Evolutionary conservation across 2,113 vertebrate species (phyloP).

Genomic region (Dryoscopus gambensis): DNA sequence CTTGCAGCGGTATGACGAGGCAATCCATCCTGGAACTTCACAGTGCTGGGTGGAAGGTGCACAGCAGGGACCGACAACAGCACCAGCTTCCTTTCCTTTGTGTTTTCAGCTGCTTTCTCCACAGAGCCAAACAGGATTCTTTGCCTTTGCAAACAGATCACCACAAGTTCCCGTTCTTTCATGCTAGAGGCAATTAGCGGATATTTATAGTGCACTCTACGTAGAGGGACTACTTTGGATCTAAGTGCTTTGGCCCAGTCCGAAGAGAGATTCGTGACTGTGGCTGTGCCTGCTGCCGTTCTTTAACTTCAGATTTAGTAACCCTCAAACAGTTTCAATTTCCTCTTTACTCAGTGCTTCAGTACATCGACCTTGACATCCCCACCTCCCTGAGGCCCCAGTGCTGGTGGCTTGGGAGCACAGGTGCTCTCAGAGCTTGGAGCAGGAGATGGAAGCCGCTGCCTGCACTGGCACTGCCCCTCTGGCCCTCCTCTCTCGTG

Average conservation of each 20-base stretch:
- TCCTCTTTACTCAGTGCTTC: neutral
- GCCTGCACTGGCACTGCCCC: neutral
- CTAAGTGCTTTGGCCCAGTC: neutral
- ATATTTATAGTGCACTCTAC: neutral
- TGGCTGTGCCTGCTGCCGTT: neutral
- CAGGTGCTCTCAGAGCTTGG: neutral
- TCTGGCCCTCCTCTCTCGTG: neutral
- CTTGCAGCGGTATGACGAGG: rapidly evolving
- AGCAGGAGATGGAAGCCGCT: neutral
- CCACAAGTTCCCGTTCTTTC: neutral
- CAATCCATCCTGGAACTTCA: neutral
- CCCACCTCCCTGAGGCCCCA: no score
- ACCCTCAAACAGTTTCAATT: neutral
- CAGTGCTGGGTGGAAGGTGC: neutral
- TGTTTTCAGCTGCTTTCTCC: neutral
- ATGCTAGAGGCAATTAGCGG: neutral
- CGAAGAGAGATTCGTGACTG: neutral
- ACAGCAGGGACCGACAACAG: neutral
- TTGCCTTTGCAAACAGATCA: neutral
- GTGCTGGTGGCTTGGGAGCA: neutral
- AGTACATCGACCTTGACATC: neutral
- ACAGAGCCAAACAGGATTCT: neutral
- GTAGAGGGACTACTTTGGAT: neutral
- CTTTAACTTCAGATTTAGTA: neutral
- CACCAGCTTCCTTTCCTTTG: neutral